These are phyloP conservation scores for Phaetusa simplex DNA, from an alignment of 2,113 vertebrate species.

Conservation along the genomic window DNA sequence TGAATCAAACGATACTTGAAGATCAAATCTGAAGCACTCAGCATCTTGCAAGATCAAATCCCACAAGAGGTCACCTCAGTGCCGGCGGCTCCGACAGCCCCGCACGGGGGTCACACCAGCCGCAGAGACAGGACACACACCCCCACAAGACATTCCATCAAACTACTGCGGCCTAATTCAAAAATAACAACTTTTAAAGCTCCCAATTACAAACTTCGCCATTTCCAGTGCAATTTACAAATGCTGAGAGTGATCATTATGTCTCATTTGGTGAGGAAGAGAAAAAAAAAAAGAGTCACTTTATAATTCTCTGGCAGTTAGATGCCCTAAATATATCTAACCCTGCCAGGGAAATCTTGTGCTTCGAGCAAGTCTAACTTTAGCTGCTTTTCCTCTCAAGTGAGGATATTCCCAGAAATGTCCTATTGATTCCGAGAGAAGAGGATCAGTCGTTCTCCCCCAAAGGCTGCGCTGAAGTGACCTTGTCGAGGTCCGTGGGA, in stretches of 20 bases:
- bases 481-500: background rate
- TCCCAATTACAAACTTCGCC: background rate
- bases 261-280: background rate
- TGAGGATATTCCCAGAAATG: background rate
- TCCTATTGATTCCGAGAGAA: background rate
- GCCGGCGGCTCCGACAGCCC: background rate
- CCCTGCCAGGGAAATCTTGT: background rate
- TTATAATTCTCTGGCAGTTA: background rate
- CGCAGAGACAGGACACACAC: rapidly evolving
- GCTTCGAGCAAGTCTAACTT: background rate
- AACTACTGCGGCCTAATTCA: background rate
- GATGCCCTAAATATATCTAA: background rate
- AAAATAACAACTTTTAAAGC: background rate
- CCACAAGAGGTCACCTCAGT: rapidly evolving
- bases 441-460: background rate
- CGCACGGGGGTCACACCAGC: rapidly evolving
- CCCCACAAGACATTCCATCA: background rate
- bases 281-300: background rate
- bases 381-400: background rate
- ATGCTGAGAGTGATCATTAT: background rate
- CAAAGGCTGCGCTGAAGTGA: rapidly evolving
- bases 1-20: background rate
- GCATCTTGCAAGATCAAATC: background rate
- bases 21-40: background rate
- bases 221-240: background rate